phyloP scores from a whole-genome alignment of 2,888 invertebrate genomes.

The Ichneumoninae sp. region DNA sequence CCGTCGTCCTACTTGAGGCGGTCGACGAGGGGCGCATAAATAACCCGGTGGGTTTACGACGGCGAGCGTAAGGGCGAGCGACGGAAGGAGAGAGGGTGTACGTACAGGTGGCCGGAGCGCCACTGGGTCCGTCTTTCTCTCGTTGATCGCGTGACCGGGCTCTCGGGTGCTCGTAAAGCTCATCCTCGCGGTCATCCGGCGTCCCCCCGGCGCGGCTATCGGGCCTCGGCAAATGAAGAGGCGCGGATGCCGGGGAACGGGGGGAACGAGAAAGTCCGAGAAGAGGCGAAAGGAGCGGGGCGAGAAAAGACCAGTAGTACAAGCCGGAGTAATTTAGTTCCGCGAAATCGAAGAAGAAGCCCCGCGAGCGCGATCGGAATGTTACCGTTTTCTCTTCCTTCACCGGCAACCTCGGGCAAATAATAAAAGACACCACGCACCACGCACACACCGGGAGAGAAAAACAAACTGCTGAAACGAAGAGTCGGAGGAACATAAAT shows the following conservation, averaged over 20 bases:
- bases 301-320: conserved; percentile 65
- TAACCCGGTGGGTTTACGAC: conserved; percentile 82
- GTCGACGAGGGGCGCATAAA: conserved; percentile 83
- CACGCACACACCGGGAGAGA: not conserved
- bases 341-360: conserved; percentile 66
- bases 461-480: conserved; percentile 31
- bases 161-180: conserved; percentile 79
- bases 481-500: conserved; percentile 38
- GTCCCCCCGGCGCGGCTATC: conserved; percentile 67
- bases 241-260: not conserved
- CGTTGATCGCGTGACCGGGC: conserved; percentile 74
- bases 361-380: conserved; percentile 63
- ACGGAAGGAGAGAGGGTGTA: conserved; percentile 36
- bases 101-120: conserved; percentile 52
- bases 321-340: conserved; percentile 67
- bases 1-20: conserved; percentile 80
- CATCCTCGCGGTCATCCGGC: conserved; percentile 77
- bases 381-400: conserved; percentile 52
- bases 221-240: conserved; percentile 45
- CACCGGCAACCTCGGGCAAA: conserved; percentile 23
- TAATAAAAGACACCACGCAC: not conserved
- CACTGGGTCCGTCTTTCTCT: conserved; percentile 48
- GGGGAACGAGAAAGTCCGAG: conserved; percentile 27
- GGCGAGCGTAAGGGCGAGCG: conserved; percentile 63
- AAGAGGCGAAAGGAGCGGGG: conserved; percentile 27